Percentiles rank a stretch among this genome's conserved stretches.
Conservation (phyloP, 2,113 vertebrate genomes). For the Irena cyanogastra region DNA sequence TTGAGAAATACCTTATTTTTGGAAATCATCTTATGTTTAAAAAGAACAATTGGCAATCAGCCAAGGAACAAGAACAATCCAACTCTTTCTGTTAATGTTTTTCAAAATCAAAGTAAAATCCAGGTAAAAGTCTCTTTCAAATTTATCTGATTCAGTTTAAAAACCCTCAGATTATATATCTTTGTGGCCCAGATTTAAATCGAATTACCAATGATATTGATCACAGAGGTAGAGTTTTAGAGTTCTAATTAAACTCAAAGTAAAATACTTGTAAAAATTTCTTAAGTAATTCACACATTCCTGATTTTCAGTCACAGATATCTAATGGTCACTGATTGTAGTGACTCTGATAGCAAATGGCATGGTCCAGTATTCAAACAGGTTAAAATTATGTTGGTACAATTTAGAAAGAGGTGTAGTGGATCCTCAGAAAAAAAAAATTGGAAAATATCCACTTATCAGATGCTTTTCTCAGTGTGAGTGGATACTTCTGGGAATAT, state of each 20-base stretch:
- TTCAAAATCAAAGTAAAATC: background rate
- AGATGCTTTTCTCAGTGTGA: background rate
- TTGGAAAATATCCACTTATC: background rate
- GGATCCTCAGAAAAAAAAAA: background rate
- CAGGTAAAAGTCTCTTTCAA: background rate
- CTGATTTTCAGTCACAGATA: background rate
- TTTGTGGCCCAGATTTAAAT: background rate
- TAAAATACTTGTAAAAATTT: background rate
- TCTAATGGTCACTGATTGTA: background rate
- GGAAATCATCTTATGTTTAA: slow-evolving; percentile 7
- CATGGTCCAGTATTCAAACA: background rate
- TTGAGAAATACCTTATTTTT: background rate
- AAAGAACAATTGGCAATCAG: background rate
- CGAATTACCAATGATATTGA: background rate
- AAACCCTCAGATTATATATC: background rate
- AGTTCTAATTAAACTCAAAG: background rate
- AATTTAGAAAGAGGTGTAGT: background rate
- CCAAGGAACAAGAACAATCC: background rate
- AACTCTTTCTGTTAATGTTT: background rate
- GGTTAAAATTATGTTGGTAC: background rate
- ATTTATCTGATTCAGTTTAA: background rate
- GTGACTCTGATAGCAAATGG: accelerated
- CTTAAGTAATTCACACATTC: background rate
- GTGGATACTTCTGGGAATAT: background rate
- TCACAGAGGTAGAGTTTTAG: background rate